Conservation (phyloP, 2,888 invertebrate genomes). For the Neoitamus cyanurus region DNA sequence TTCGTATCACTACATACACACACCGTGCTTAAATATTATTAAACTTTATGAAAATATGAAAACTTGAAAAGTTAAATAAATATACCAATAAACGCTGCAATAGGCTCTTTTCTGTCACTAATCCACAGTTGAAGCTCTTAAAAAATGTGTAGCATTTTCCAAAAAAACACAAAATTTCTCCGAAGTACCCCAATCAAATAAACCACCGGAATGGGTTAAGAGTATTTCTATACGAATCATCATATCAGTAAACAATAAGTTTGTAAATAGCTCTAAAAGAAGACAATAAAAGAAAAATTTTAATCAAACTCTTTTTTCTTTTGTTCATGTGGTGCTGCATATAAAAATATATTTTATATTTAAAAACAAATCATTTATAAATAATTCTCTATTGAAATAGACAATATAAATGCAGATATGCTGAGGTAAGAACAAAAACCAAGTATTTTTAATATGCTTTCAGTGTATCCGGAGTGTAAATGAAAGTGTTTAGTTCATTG, state of each 20-base stretch:
- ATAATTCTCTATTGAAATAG: not conserved
- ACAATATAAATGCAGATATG: conserved; percentile 53
- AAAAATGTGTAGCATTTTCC: not conserved
- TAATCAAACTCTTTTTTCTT: not conserved
- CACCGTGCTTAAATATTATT: not conserved
- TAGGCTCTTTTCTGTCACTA: not conserved
- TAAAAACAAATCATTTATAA: not conserved
- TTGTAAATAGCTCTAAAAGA: not conserved
- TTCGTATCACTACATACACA: too few relatives aligned
- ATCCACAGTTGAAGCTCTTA: not conserved
- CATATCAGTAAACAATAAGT: not conserved
- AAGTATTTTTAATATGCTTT: not conserved
- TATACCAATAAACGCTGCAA: not conserved
- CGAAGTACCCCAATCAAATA: not conserved
- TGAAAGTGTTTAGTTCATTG: not conserved
- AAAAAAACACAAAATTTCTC: not conserved
- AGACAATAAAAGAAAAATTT: not conserved
- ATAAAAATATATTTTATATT: not conserved
- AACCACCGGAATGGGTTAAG: not conserved
- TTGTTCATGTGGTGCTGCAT: not conserved
- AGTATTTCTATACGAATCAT: not conserved
- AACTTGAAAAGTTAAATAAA: not conserved
- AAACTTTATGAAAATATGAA: not conserved
- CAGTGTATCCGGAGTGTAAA: not conserved
- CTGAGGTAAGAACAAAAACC: conserved; percentile 54